phyloP scores from a whole-genome alignment of 1,140 invertebrate genomes.

The Grapholita molesta region DNA sequence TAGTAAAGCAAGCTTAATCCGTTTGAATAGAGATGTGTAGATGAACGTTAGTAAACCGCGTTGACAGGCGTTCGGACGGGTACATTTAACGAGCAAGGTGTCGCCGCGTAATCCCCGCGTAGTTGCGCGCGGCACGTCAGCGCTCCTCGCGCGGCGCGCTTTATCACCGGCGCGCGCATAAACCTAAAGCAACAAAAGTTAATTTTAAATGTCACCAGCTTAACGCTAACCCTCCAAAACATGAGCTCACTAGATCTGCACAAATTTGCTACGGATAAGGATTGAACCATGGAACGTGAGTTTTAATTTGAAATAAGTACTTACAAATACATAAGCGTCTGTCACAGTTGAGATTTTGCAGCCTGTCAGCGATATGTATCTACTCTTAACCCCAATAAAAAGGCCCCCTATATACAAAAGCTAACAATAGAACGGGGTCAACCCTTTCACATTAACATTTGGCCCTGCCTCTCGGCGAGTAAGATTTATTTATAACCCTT shows the following conservation, averaged over 20 bases:
- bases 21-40: slow-evolving; percentile 52
- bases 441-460: slow-evolving; percentile 52
- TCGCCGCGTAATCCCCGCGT: slow-evolving; percentile 47
- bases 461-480: slow-evolving; percentile 39
- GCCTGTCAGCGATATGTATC: background rate
- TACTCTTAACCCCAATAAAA: slow-evolving; percentile 15
- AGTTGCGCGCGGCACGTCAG: slow-evolving; percentile 47
- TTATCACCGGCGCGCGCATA: slow-evolving; percentile 41
- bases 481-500: slow-evolving; percentile 70
- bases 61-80: slow-evolving; percentile 57
- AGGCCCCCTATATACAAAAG: background rate
- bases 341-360: no score
- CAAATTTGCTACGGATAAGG: slow-evolving; percentile 22
- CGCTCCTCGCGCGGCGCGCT: slow-evolving; percentile 37
- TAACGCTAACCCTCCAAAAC: slow-evolving; percentile 40
- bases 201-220: slow-evolving; percentile 66
- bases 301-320: no score
- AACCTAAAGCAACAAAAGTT: slow-evolving; percentile 57
- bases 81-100: slow-evolving; percentile 59
- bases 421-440: slow-evolving; percentile 34
- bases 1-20: slow-evolving; percentile 42
- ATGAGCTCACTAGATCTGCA: slow-evolving; percentile 35
- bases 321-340: no score
- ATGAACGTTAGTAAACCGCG: slow-evolving; percentile 47
- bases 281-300: background rate